Base-by-base conservation (phyloP, 1,140 invertebrate species). In the Drosophila ficusphila region DNA sequence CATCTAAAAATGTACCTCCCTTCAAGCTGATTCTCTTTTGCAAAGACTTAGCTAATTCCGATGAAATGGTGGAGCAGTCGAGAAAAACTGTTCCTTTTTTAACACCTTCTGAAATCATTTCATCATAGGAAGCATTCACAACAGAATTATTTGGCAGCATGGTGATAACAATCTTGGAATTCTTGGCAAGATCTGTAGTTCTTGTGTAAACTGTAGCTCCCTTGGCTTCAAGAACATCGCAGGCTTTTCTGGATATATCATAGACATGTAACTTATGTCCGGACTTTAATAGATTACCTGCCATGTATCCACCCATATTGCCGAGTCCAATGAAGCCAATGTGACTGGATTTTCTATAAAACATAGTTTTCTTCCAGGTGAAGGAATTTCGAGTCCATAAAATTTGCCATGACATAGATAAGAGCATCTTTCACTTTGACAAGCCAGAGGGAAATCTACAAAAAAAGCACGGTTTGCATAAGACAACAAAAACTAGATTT, bases 221-320 rank as follows among this genome's bases (percentile, higher is more conserved):
- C 56, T 93, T 92, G 74, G 94, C 92, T 9, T 93, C 92, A 4
- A 98, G 92, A n/a, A 92, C 92, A 2, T 93, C 92, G 11, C 96
- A 90, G 0, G 95, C 94, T 1, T 94, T 92, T 61, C 94, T 92
- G 39, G 95, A 95, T 2, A 97, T 93, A 92, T 99, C 98, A 91
- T 94, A 99, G 0, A 98, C 96, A 12, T 95, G 93, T 2, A 99
- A 91, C 54, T 94, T 94, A 90, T 96, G 94, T 8, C 95, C 96
- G 92, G 97, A 97, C 86, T 97, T 96, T 0, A 98, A 91, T 25
- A 99, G 92, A 93, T 99, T 99, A 18, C 92, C 94, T 0, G 97
- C 97, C 99, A 99, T 99, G 67, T 95, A 95, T 19, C 93, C 92
- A 8, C 99, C 99, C 99, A 99, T 99, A 82, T 99, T 98, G 3